Conservation (phyloP, 2,888 invertebrate genomes). For the Pyrrhosoma nymphula region DNA sequence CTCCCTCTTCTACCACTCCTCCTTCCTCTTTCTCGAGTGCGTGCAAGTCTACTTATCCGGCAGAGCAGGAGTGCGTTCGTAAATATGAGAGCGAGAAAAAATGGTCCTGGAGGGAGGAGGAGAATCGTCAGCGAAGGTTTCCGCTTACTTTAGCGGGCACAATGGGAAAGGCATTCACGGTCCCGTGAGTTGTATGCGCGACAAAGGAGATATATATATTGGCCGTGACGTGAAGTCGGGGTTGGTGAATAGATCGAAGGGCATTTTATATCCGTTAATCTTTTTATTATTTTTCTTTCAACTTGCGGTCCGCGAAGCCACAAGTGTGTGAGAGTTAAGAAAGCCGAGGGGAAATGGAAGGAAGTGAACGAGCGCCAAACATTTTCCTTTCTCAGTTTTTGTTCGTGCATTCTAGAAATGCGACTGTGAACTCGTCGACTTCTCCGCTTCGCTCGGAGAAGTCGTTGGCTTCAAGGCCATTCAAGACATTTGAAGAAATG, state of each 20-base stretch:
- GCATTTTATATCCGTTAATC: neutral
- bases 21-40: constrained; percentile 32
- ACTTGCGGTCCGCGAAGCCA: constrained; percentile 19
- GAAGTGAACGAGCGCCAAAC: neutral
- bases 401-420: neutral
- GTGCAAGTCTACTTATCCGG: constrained; percentile 61
- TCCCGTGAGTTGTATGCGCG: neutral
- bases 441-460: neutral
- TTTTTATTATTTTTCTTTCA: neutral
- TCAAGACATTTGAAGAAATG: neutral
- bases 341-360: neutral
- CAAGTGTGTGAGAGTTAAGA: constrained; percentile 42
- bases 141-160: constrained; percentile 52
- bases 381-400: neutral
- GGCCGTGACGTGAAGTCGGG: neutral
- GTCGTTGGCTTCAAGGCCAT: neutral
- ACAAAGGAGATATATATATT: neutral
- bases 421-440: neutral
- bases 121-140: constrained; percentile 42
- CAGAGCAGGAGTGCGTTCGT: constrained; percentile 53
- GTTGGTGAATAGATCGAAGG: constrained; percentile 5
- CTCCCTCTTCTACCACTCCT: neutral
- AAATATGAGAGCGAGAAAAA: constrained; percentile 48
- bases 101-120: neutral
- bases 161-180: neutral